Conservation (phyloP, 2,797 vertebrate genomes). For the Sebastolobus alascanus region DNA sequence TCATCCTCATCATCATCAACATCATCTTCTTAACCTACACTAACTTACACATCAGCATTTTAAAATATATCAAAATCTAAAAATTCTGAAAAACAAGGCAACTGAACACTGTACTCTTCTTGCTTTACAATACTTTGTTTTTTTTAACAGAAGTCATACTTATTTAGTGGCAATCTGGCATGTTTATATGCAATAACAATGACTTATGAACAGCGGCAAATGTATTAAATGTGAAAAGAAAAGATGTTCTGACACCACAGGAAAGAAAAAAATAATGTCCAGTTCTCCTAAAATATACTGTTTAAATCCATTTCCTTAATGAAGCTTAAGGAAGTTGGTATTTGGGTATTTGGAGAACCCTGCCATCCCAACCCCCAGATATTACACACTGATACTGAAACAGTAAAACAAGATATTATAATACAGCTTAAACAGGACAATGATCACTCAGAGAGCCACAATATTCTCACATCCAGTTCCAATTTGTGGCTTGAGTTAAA, state of each 20-base stretch:
- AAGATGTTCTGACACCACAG: constrained; percentile 32
- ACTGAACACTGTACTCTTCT: constrained; percentile 65
- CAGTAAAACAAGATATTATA: constrained; percentile 54
- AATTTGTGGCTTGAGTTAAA: constrained; percentile 55
- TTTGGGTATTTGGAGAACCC: not conserved
- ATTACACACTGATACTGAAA: constrained; percentile 38
- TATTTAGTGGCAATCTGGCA: constrained; percentile 43
- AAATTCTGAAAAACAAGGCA: constrained; percentile 67
- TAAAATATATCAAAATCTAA: constrained; percentile 79
- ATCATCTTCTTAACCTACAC: constrained; percentile 39
- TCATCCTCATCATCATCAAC: constrained; percentile 14
- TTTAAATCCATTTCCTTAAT: constrained; percentile 38
- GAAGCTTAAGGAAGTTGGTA: constrained; percentile 31
- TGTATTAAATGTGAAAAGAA: constrained; percentile 20
- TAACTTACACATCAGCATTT: constrained; percentile 64
- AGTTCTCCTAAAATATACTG: constrained; percentile 52
- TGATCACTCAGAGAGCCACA: constrained; percentile 27
- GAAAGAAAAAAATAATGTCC: constrained; percentile 29
- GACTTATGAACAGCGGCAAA: constrained; percentile 5
- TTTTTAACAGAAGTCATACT: constrained; percentile 36
- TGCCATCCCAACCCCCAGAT: not conserved
- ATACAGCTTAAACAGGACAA: constrained; percentile 48
- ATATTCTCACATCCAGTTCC: constrained; percentile 15
- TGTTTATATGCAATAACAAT: constrained; percentile 20
- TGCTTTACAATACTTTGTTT: constrained; percentile 57